Percentiles rank a stretch among this genome's conserved stretches.
These are phyloP conservation scores for Tarsius wallacei DNA, from an alignment of 2,797 vertebrate genomes.

Conservation along the genomic window DNA sequence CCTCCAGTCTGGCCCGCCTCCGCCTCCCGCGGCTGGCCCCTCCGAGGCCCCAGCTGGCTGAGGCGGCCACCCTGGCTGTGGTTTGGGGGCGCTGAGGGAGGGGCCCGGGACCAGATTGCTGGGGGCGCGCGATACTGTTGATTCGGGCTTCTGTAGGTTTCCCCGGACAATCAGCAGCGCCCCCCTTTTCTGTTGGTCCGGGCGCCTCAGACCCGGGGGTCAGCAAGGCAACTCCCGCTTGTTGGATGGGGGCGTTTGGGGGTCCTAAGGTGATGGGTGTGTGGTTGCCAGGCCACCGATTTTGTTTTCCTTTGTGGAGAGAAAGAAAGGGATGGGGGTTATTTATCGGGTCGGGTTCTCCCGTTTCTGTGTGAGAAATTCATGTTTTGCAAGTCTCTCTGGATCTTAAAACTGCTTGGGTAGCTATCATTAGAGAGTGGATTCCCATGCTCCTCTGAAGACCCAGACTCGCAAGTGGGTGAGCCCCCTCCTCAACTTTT, in stretches of 20 bases:
- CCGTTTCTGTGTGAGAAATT: constrained; percentile 32
- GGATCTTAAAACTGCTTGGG: neutral
- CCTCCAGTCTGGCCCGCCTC: neutral
- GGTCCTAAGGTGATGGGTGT: constrained; percentile 12
- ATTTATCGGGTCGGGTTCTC: constrained; percentile 70
- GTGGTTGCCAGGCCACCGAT: constrained; percentile 59
- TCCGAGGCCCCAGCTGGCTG: neutral
- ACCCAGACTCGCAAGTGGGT: neutral
- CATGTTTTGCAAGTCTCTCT: constrained; percentile 45
- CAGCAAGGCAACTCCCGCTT: neutral
- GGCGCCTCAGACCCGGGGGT: constrained; percentile 4
- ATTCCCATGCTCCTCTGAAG: neutral
- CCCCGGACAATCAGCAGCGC: neutral
- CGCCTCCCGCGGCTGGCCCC: neutral
- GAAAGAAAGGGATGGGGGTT: constrained; percentile 78
- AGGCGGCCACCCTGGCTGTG: neutral
- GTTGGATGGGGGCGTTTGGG: neutral
- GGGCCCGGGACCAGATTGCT: neutral
- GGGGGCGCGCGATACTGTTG: neutral
- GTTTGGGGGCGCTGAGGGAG: neutral
- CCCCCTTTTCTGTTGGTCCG: neutral
- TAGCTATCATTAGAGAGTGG: neutral
- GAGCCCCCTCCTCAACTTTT: constrained; percentile 79
- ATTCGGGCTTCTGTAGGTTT: neutral
- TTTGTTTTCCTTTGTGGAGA: constrained; percentile 85